Percentiles rank a stretch among this genome's conserved stretches.
Conservation (phyloP, 2,113 vertebrate genomes). For the Osmerus eperlanus region DNA sequence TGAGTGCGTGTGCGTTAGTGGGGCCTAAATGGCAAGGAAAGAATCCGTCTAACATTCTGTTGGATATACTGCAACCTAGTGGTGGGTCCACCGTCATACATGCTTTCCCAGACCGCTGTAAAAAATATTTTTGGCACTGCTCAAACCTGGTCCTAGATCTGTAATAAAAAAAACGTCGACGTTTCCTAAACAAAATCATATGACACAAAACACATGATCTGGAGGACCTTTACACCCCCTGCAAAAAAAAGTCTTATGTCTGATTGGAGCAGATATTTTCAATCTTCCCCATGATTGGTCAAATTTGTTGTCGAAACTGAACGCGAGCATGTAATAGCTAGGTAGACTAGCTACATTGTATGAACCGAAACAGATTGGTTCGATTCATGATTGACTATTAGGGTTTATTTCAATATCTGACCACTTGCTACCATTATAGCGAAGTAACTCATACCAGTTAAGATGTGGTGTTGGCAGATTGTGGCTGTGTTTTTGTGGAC, state of each 20-base stretch:
- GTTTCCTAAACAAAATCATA: neutral
- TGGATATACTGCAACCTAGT: too few relatives aligned
- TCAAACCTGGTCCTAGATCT: too few relatives aligned
- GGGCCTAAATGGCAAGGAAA: too few relatives aligned
- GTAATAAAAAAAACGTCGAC: too few relatives aligned
- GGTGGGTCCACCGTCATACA: too few relatives aligned
- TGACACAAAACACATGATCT: neutral
- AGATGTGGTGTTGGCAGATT: constrained; percentile 40
- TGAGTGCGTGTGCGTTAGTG: too few relatives aligned
- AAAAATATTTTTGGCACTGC: too few relatives aligned
- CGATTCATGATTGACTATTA: neutral
- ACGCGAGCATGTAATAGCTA: neutral
- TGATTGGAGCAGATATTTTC: constrained; percentile 33
- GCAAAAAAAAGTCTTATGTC: neutral
- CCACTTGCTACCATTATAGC: neutral
- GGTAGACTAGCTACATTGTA: too few relatives aligned
- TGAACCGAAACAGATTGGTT: too few relatives aligned
- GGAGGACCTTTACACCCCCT: neutral
- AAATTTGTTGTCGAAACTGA: fast-evolving
- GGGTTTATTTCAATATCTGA: neutral
- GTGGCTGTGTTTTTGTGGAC: constrained; percentile 39
- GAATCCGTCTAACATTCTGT: too few relatives aligned
- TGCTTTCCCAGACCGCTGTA: too few relatives aligned
- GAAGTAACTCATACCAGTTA: neutral
- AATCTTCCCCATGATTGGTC: constrained; percentile 20